A percentile compares a stretch with the other conserved stretches of the same genome.
These are phyloP conservation scores for Lepus americanus DNA, from an alignment of 2,113 vertebrate genomes.

Conservation along the genomic window DNA sequence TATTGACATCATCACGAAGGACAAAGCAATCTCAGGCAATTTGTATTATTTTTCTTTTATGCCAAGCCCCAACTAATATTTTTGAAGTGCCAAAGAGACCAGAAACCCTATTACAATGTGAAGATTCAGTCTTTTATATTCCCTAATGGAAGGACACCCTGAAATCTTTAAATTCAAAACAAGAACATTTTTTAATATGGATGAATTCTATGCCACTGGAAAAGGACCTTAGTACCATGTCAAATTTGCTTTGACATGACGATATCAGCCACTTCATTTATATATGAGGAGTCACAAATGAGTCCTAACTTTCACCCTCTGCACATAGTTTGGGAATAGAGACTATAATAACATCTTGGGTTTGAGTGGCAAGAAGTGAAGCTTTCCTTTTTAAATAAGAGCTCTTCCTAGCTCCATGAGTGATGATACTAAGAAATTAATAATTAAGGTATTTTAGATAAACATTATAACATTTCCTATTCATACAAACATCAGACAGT, in stretches of 20 bases:
- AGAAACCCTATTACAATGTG: slow-evolving; percentile 5
- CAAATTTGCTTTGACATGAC: background rate
- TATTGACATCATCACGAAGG: background rate
- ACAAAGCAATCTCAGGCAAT: slow-evolving; percentile 24
- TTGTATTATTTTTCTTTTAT: background rate
- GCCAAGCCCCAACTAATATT: background rate
- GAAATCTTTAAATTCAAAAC: background rate
- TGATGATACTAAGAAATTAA: background rate
- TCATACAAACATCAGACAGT: background rate
- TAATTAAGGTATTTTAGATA: background rate
- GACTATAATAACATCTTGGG: background rate
- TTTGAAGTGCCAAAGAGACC: background rate
- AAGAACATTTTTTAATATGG: background rate
- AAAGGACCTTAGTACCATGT: background rate
- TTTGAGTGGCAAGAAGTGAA: background rate
- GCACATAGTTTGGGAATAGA: background rate
- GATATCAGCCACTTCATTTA: background rate
- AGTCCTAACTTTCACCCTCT: background rate
- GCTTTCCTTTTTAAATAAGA: background rate
- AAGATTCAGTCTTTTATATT: background rate
- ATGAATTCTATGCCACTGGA: background rate
- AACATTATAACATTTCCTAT: background rate
- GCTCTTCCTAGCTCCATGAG: background rate
- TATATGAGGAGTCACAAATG: background rate
- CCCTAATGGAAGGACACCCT: background rate